phyloP scores from a whole-genome alignment of 2,113 vertebrate species.

The Lethenteron camtschaticum region DNA sequence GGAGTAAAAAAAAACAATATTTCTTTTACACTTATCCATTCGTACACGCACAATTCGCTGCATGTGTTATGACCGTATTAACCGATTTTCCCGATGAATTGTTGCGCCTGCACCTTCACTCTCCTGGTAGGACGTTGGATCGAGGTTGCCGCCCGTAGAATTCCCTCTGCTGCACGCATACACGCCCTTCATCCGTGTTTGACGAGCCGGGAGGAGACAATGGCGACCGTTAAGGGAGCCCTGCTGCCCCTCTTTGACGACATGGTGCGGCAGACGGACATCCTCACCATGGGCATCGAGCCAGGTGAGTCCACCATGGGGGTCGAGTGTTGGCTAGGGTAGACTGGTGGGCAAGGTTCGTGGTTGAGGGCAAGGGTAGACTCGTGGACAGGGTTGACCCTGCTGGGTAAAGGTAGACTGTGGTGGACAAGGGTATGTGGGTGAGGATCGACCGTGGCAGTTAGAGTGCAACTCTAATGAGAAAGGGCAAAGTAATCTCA shows the following conservation, averaged over 20 bases:
- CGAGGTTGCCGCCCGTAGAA: too few relatives aligned
- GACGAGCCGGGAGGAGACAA: slow-evolving; percentile 13
- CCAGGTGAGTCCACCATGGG: slow-evolving; percentile 37
- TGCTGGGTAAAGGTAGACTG: background rate
- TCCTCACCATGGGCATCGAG: slow-evolving; percentile 53
- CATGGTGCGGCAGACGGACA: slow-evolving; percentile 38
- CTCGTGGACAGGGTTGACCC: background rate
- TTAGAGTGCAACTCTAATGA: slow-evolving; percentile 9
- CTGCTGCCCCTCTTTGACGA: slow-evolving; percentile 40
- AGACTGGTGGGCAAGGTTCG: too few relatives aligned
- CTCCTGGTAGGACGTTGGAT: too few relatives aligned
- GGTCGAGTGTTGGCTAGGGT: background rate
- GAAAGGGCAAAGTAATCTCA: background rate
- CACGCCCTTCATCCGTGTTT: too few relatives aligned
- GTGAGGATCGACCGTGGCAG: background rate
- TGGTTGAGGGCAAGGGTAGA: background rate
- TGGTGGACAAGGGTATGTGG: background rate
- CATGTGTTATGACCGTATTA: too few relatives aligned
- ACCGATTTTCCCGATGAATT: too few relatives aligned
- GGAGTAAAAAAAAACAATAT: too few relatives aligned
- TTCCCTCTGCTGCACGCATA: too few relatives aligned
- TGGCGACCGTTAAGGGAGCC: slow-evolving; percentile 41
- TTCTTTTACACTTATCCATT: too few relatives aligned
- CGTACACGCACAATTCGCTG: too few relatives aligned
- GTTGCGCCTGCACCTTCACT: too few relatives aligned